phyloP scores from a whole-genome alignment of 1,140 invertebrate genomes.

The Probaryconus sp. region DNA sequence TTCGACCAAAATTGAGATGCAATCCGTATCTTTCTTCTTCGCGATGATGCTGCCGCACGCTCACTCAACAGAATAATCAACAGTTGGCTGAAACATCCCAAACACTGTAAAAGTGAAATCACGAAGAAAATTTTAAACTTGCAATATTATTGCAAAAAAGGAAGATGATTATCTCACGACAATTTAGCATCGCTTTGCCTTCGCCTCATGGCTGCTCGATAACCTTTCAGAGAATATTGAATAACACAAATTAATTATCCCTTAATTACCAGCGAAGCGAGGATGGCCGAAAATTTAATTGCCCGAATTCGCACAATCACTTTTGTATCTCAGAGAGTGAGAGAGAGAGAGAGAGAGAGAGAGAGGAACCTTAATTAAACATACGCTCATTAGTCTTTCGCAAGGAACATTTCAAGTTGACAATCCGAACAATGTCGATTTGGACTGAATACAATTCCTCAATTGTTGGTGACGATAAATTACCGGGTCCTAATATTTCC shows the following conservation, averaged over 20 bases:
- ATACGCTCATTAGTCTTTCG: constrained; percentile 32
- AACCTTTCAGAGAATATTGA: too few species aligned
- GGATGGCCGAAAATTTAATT: constrained; percentile 44
- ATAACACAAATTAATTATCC: too few species aligned
- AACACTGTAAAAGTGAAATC: too few species aligned
- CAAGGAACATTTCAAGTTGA: background rate
- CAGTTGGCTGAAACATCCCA: too few species aligned
- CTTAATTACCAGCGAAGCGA: too few species aligned
- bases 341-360: too few species aligned
- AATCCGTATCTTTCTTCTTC: constrained; percentile 41
- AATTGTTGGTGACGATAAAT: constrained; percentile 18
- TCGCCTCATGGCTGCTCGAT: too few species aligned
- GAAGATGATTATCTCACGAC: too few species aligned
- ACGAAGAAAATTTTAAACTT: too few species aligned
- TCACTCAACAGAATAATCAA: constrained; percentile 42
- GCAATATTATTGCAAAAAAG: too few species aligned
- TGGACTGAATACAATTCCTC: constrained; percentile 8
- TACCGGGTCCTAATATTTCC: constrained; percentile 23
- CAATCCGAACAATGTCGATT: too few species aligned
- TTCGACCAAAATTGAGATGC: constrained; percentile 50
- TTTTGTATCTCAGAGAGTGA: constrained; percentile 14
- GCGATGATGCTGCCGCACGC: constrained; percentile 34
- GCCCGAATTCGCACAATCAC: constrained; percentile 44
- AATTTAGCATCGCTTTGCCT: too few species aligned
- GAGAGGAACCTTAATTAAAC: constrained; percentile 41